Base-by-base conservation (phyloP, 2,113 vertebrate genomes). In the Dryoscopus gambensis region DNA sequence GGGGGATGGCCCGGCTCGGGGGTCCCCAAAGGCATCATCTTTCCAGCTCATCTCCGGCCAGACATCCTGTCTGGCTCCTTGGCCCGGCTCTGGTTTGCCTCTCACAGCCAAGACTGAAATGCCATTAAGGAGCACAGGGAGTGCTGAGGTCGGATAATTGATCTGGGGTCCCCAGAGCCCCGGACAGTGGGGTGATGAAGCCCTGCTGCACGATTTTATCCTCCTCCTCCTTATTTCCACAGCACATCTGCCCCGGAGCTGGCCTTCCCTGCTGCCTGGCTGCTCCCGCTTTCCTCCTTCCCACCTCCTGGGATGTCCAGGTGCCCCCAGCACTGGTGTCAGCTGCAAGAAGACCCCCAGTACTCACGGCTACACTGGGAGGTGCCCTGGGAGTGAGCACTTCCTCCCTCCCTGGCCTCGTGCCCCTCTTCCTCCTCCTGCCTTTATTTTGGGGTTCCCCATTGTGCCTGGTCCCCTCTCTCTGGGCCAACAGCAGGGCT, bases 11-110 rank as follows among this genome's bases (percentile, higher is more conserved):
- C 50, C 4, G 0, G 11, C 20, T 39, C 4, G 35, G 42, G 56
- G 73, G 70, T 94, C 80, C 68, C 94, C 35, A 2, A 82, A 87
- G 88, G 42, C 67, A 64, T 88, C 42, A 1, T 24, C 22, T 90
- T 88, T 83, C 83, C 23, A 0, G 75, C 63, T 83, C 73, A 52
- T 86, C 86, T 90, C 78, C 57, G 23, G 82, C 82, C 96, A 95
- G 90, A 93, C 88, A 74, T 91, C 94, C 94, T 67, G 87, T 63
- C 87, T 80, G 77, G 27, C 68, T 47, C 57, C 73, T 31, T 5
- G 16, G 56, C 25, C 53, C 1, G 4, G 30, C 84, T 89, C 84
- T 76, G 92, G 1, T 87, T 69, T 63, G 59, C 62, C 42, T 64
- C 82, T 73, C 15, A 2, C 86, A 40, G 74, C 59, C 56, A 0